phyloP scores from a whole-genome alignment of 2,113 vertebrate species.

The Promerops cafer region DNA sequence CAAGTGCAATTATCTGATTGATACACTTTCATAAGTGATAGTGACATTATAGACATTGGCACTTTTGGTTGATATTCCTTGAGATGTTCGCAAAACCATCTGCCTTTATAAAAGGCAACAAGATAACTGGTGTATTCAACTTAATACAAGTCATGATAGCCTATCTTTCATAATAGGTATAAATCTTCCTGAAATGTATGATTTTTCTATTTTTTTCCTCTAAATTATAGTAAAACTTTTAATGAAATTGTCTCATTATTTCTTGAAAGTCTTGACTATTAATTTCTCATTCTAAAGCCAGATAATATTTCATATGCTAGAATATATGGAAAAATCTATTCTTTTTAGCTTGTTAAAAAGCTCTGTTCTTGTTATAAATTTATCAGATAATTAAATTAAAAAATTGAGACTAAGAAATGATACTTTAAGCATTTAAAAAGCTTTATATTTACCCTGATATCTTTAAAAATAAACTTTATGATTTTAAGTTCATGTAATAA shows the following conservation, averaged over 20 bases:
- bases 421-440: neutral
- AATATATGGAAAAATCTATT: neutral
- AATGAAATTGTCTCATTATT: conserved; percentile 13
- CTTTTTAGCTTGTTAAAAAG: neutral
- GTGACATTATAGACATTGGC: neutral
- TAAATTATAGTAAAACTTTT: neutral
- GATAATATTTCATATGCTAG: neutral
- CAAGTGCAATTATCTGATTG: neutral
- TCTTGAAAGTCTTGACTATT: neutral
- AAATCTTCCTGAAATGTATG: neutral
- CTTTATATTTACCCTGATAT: neutral
- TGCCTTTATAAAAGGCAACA: neutral
- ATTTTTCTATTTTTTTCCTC: neutral
- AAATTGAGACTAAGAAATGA: neutral
- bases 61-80: neutral
- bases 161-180: neutral
- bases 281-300: neutral
- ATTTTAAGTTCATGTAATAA: neutral
- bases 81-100: neutral
- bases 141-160: neutral
- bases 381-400: neutral
- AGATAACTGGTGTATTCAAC: neutral
- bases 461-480: neutral
- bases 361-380: neutral
- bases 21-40: neutral